A percentile compares a stretch with the other conserved stretches of the same genome.
These are phyloP conservation scores for Caerostris extrusa DNA, from an alignment of 1,140 invertebrate species.

Conservation along the genomic window DNA sequence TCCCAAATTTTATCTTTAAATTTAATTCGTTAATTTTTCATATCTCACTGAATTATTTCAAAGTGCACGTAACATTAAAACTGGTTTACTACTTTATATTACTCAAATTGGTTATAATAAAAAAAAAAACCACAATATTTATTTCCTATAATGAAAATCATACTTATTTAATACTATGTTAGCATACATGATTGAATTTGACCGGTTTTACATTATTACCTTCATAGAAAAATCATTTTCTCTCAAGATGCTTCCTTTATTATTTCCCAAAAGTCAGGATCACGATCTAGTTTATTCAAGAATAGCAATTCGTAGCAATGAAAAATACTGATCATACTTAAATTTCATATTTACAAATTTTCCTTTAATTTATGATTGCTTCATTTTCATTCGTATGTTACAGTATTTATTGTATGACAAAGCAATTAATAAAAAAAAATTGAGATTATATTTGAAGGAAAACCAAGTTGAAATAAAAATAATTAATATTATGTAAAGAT, in stretches of 20 bases:
- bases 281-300: conserved; percentile 73
- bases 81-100: too few species aligned
- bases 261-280: conserved; percentile 75
- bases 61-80: too few species aligned
- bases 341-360: conserved; percentile 45
- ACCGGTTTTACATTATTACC: conserved; percentile 6
- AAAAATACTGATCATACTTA: conserved; percentile 72
- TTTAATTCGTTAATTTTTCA: too few species aligned
- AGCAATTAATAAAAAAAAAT: neutral
- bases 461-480: too few species aligned
- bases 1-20: too few species aligned
- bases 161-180: too few species aligned
- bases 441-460: neutral
- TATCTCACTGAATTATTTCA: too few species aligned
- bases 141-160: too few species aligned
- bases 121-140: too few species aligned
- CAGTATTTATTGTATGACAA: neutral
- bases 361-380: neutral
- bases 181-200: too few species aligned
- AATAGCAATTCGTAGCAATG: conserved; percentile 78
- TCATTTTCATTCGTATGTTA: neutral
- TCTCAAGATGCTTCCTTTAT: conserved; percentile 71
- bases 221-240: conserved; percentile 73
- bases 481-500: too few species aligned
- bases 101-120: too few species aligned